Evolutionary conservation across 64 coral and sea anemone genomes (phyloP).

Genomic region (Dendrophyllia cribrosa): DNA sequence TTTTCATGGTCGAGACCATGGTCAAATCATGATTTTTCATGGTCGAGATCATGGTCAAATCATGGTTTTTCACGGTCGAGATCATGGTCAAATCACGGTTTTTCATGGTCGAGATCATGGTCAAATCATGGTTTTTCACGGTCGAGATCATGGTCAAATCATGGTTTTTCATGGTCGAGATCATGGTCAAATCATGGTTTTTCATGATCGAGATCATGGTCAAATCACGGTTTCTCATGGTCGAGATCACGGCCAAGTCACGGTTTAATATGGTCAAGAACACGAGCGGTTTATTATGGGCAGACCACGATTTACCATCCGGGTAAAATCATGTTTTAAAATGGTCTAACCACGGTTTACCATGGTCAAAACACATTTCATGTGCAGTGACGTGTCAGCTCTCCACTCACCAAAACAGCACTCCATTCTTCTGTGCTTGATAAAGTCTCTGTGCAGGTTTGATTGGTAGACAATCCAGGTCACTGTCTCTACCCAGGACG

Average conservation of each 20-base stretch:
- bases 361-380: no score
- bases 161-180: background rate
- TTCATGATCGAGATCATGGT: background rate
- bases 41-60: background rate
- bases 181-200: background rate
- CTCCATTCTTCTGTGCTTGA: conserved; percentile 29
- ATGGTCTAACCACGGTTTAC: background rate
- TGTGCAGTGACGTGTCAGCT: no score
- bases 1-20: background rate
- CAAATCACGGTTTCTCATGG: background rate
- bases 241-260: background rate
- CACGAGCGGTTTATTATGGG: background rate
- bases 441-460: conserved; percentile 24
- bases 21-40: background rate
- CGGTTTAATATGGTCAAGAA: background rate
- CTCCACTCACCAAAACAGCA: conserved; percentile 5
- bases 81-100: background rate
- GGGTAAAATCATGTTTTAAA: background rate
- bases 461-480: conserved; percentile 24
- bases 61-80: background rate
- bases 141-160: no score
- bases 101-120: background rate
- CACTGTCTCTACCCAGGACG: background rate
- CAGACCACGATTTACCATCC: background rate
- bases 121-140: background rate